Evolutionary conservation across 2,113 vertebrate genomes (phyloP), one percentile per base, ranked within the genome.

Genomic region (Papio anubis): DNA sequence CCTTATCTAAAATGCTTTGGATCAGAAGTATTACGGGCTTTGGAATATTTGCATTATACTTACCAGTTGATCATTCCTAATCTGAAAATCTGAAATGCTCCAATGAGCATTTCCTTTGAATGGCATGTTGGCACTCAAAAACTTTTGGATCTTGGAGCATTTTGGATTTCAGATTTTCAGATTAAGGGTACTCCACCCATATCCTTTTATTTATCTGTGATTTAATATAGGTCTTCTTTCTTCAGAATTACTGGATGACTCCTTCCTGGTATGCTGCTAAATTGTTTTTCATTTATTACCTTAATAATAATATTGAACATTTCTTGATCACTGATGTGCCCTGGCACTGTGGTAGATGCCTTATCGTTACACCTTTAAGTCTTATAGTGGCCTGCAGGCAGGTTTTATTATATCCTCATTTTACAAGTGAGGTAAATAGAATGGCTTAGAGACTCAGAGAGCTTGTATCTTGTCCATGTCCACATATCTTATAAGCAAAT

Each of bases 241-340:
- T 91, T 95, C 23, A 95, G n/a, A 96, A 61, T 83, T 48, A 43
- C 43, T 92, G 89, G 73, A 17, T 55, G 43, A 78, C 10, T 73
- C 27, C 50, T 82, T 95, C 50, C 21, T 93, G 14, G 48, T 90
- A 55, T 90, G 79, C 59, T 90, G 61, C 45, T 76, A 43, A 55
- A n/a, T 82, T 91, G 93, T 81, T 75, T 18, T 68, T 68, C 27
- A 75, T 81, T 93, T 64, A 81, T 35, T 93, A 40, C 32, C 10
- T 55, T 89, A 83, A 30, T 68, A 76, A 76, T 84, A 45, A 23
- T 73, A 88, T 38, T 90, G 70, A 79, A 17, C 83, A 27, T 79
- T 64, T 88, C 55, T 50, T 32, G 9, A 43, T 84, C 27, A 80
- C 21, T 66, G 43, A 11, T 93, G 85, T 86, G 20, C 23, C 48